Conservation (phyloP, 1,140 invertebrate species). For the Daktulosphaira vitifoliae region DNA sequence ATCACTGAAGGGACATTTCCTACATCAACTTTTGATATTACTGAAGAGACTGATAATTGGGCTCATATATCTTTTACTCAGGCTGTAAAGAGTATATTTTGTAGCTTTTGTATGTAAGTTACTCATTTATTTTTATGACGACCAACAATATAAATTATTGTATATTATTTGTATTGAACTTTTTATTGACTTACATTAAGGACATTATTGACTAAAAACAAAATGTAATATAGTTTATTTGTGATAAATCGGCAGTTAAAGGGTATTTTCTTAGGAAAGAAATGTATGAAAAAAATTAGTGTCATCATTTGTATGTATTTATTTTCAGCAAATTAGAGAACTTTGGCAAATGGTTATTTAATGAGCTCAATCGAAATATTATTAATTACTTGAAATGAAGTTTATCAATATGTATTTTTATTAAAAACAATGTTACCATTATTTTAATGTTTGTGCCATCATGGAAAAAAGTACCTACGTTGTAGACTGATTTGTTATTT, state of each 20-base stretch:
- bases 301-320: conserved; percentile 3
- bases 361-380: conserved; percentile 3
- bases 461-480: no score
- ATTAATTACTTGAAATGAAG: conserved; percentile 3
- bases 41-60: conserved; percentile 28
- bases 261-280: no score
- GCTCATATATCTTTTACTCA: conserved; percentile 15
- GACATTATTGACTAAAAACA: no score
- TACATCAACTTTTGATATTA: conserved; percentile 21
- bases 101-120: conserved; percentile 21
- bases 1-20: conserved; percentile 11
- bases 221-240: no score
- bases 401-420: not conserved
- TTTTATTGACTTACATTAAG: no score
- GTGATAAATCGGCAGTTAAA: no score
- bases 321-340: conserved; percentile 16
- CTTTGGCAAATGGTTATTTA: conserved; percentile 1
- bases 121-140: not conserved
- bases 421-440: not conserved
- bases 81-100: not conserved
- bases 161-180: no score
- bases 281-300: no score
- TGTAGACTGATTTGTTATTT: no score
- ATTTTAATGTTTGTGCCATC: conserved; percentile 7
- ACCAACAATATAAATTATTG: no score